Evolutionary conservation across 2,797 vertebrate species (phyloP).

Genomic region (Scolopax bukidnonensis): DNA sequence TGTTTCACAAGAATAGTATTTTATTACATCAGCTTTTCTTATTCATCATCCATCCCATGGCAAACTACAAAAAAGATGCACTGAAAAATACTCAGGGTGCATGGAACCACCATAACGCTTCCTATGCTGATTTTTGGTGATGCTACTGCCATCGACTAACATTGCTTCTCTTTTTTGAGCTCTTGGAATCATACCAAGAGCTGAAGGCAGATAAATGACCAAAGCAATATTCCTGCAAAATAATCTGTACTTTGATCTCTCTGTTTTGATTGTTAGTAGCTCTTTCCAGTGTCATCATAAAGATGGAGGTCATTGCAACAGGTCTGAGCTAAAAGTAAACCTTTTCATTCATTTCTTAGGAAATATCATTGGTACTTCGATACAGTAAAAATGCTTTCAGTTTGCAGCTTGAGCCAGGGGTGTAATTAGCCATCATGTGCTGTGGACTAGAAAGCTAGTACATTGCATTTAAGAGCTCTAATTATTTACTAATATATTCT

Average conservation of each 20-base stretch:
- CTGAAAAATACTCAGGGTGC: background rate
- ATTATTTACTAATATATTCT: slow-evolving; percentile 40
- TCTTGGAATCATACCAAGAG: background rate
- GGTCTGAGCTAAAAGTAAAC: background rate
- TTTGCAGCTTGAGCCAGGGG: background rate
- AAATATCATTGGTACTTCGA: background rate
- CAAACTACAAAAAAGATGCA: background rate
- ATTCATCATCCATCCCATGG: background rate
- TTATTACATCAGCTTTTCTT: background rate
- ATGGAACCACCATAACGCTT: background rate
- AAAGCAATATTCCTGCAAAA: slow-evolving; percentile 22
- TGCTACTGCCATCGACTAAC: background rate
- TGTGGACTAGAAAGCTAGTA: slow-evolving; percentile 38
- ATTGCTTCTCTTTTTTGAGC: background rate
- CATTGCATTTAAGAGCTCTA: slow-evolving; percentile 15
- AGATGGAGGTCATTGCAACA: background rate
- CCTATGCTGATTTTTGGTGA: background rate
- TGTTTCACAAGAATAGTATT: background rate
- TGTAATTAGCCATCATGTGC: slow-evolving; percentile 37
- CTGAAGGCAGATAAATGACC: background rate
- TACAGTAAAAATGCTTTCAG: background rate
- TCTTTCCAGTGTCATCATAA: background rate
- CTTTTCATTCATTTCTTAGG: background rate
- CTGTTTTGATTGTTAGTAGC: background rate
- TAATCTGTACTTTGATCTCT: background rate